Conservation (phyloP, 2,113 vertebrate genomes). For the Rafetus swinhoei region DNA sequence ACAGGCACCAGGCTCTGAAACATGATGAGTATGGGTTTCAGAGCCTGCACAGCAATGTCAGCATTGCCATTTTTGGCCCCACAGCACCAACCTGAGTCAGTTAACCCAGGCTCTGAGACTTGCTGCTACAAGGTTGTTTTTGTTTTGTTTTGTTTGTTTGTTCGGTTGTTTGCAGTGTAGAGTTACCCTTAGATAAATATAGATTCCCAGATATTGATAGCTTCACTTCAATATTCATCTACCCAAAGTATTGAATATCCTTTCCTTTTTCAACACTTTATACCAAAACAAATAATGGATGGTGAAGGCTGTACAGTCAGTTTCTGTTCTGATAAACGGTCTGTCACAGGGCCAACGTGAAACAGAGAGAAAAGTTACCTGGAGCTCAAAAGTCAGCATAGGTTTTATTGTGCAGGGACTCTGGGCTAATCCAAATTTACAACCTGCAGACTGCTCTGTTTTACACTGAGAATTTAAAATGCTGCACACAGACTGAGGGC, state of each 20-base stretch:
- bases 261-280: background rate
- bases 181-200: background rate
- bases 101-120: background rate
- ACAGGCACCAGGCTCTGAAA: background rate
- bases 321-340: background rate
- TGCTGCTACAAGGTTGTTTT: background rate
- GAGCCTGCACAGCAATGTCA: background rate
- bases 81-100: too few relatives aligned
- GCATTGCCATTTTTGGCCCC: background rate
- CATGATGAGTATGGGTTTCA: background rate
- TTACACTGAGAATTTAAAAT: background rate
- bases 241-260: background rate
- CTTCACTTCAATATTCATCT: background rate
- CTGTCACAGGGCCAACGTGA: background rate
- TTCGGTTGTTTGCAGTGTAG: background rate
- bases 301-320: background rate
- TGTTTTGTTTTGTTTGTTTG: too few relatives aligned
- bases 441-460: background rate
- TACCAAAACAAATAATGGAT: background rate
- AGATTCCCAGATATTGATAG: conserved; percentile 1
- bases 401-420: background rate
- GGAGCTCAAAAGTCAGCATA: background rate
- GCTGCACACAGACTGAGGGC: background rate
- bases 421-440: background rate
- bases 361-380: background rate